A percentile compares a stretch with the other conserved stretches of the same genome.
phyloP scores from a whole-genome alignment of 1,140 invertebrate species.

The Bombyx mori region ASM3026992v2 NC_085117.1:10518001-10518500 shows the following conservation, averaged over 20 bases:
- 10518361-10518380: constrained; percentile 40
- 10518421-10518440: constrained; percentile 91
- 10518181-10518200: constrained; percentile 71
- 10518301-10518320: constrained; percentile 15
- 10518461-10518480: constrained; percentile 65
- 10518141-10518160: constrained; percentile 15
- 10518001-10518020: no score
- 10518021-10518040: no score
- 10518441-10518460: constrained; percentile 83
- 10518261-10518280: constrained; percentile 42
- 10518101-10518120: constrained; percentile 4
- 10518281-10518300: constrained; percentile 38
- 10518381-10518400: constrained; percentile 72
- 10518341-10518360: constrained; percentile 29
- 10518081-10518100: no score
- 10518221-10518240: constrained; percentile 31
- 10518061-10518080: no score
- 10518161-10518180: constrained; percentile 52
- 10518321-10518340: constrained; percentile 42
- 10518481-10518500: constrained; percentile 59
- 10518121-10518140: constrained; percentile 13
- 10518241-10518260: constrained; percentile 14
- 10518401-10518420: constrained; percentile 82
- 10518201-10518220: constrained; percentile 29
- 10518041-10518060: no score